Percentiles rank a stretch among this genome's conserved stretches.
Evolutionary conservation across 2,888 invertebrate species (phyloP).

Genomic region (Eupithecia subfuscata): DNA sequence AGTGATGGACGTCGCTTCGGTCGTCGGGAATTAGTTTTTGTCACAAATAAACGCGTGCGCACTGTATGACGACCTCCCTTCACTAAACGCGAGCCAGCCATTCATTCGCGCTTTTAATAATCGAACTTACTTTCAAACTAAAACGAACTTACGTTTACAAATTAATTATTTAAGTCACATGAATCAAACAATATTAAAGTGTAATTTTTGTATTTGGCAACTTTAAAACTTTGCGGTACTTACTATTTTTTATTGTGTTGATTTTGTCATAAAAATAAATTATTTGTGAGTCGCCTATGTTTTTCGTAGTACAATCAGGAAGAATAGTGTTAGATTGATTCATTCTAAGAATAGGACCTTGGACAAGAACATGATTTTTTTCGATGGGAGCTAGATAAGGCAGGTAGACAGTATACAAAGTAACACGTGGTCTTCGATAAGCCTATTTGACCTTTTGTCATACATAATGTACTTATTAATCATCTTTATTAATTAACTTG

Average conservation of each 20-base stretch:
- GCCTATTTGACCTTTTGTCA: neutral
- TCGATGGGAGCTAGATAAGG: neutral
- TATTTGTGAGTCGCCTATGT: neutral
- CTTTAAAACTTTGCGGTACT: conserved; percentile 1
- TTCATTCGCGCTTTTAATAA: conserved; percentile 20
- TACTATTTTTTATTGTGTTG: neutral
- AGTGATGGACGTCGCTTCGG: conserved; percentile 15
- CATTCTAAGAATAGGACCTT: neutral
- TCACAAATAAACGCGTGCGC: conserved; percentile 25
- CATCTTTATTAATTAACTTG: neutral
- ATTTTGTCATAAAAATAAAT: neutral
- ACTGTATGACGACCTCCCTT: conserved; percentile 18
- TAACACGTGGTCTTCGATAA: neutral
- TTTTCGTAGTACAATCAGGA: neutral
- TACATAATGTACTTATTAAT: neutral
- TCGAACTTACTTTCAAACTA: neutral
- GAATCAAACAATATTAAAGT: conserved; percentile 25
- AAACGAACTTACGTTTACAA: neutral
- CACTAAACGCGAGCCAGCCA: conserved; percentile 25
- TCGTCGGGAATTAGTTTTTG: conserved; percentile 15
- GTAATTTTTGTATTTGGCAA: neutral
- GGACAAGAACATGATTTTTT: neutral
- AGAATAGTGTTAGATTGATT: neutral
- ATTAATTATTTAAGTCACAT: conserved; percentile 34
- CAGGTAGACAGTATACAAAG: neutral